These are phyloP conservation scores for Dromas ardeola DNA, from an alignment of 2,113 vertebrate species.

Conservation along the genomic window DNA sequence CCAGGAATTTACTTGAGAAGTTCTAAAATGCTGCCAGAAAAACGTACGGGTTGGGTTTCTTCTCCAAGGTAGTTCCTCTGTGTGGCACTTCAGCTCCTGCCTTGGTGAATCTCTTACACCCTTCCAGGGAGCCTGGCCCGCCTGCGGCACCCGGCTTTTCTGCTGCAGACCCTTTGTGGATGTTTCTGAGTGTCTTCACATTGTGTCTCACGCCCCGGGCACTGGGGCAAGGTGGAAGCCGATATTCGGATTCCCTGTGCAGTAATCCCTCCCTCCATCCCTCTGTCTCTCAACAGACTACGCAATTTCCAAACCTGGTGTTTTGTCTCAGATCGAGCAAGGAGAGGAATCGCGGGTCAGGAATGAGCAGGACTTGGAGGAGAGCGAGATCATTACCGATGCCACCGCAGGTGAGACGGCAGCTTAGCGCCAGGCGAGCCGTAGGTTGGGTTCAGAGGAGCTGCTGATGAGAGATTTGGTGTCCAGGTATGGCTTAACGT, in stretches of 20 bases:
- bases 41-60: background rate
- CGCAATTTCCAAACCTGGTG: slow-evolving; percentile 80
- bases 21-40: background rate
- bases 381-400: slow-evolving; percentile 70
- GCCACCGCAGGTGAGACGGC: slow-evolving; percentile 73
- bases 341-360: slow-evolving; percentile 47
- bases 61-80: background rate
- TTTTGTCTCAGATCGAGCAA: slow-evolving; percentile 77
- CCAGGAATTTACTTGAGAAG: background rate
- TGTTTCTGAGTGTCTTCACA: accelerated
- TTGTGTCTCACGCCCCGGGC: no score
- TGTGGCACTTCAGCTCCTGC: background rate
- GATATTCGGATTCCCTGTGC: accelerated
- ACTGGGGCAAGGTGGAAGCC: background rate
- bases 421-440: background rate
- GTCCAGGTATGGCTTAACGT: background rate
- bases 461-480: background rate
- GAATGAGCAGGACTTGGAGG: slow-evolving; percentile 75
- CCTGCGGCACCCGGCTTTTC: background rate
- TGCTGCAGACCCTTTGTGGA: background rate
- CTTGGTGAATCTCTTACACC: no score
- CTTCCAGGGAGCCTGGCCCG: background rate
- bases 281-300: slow-evolving; percentile 71
- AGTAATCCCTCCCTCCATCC: background rate
- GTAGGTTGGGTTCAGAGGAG: background rate